Percentiles rank a stretch among this genome's conserved stretches.
Evolutionary conservation across 2,113 vertebrate species (phyloP).

Genomic region (Ceyx cyanopectus): DNA sequence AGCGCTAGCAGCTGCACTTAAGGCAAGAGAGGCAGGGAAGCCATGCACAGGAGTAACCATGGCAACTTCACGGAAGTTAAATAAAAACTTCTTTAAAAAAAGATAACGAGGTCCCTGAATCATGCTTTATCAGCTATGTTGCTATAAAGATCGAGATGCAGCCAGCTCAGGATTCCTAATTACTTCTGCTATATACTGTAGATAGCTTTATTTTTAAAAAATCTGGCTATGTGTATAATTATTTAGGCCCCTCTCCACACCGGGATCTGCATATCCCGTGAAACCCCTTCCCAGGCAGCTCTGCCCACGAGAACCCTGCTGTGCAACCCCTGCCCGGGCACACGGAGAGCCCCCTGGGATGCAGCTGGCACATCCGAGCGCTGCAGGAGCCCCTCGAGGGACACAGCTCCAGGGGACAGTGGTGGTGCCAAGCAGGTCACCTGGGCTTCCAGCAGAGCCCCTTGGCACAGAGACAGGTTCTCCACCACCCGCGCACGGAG

Average conservation of each 20-base stretch:
- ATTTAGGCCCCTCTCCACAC: background rate
- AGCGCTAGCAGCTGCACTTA: conserved; percentile 39
- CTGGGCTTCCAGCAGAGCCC: background rate
- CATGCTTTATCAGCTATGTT: conserved; percentile 45
- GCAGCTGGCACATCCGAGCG: background rate
- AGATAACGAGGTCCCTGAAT: conserved; percentile 70
- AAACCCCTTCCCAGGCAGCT: background rate
- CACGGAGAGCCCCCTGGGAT: background rate
- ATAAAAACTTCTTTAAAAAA: conserved; percentile 76
- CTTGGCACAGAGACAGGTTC: background rate
- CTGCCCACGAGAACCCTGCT: background rate
- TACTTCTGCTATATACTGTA: conserved; percentile 51
- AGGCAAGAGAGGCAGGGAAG: conserved; percentile 51
- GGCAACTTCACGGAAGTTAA: conserved; percentile 76
- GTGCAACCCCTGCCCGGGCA: background rate
- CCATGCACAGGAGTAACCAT: conserved; percentile 75
- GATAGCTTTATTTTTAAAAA: conserved; percentile 58
- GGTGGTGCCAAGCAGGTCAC: background rate
- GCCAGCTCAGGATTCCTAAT: conserved; percentile 54
- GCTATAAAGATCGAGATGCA: conserved; percentile 53
- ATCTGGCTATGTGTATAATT: background rate
- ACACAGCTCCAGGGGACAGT: background rate
- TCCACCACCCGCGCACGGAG: background rate
- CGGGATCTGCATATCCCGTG: background rate
- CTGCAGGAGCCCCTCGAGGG: background rate